Base-by-base conservation (phyloP, 2,888 invertebrate species). In the Cancer borealis region DNA sequence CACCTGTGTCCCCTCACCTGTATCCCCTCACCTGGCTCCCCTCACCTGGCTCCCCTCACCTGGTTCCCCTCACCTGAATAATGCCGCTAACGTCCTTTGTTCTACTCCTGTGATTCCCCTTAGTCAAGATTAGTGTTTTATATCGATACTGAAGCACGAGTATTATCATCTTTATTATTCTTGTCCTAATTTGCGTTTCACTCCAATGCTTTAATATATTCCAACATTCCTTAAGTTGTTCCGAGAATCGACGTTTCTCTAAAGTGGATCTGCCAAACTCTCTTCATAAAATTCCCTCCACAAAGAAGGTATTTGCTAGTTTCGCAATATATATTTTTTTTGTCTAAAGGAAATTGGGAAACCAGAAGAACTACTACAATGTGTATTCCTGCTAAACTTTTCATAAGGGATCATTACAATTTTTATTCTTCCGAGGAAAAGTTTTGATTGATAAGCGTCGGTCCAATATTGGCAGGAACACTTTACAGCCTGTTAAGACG, bases 341-440 rank as follows among this genome's bases (percentile, higher is more conserved):
- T 39, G n/a, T 66, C n/a, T 66, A n/a, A 6, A 66, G n/a, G 66
- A 66, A 66, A 6, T 66, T 66, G n/a, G 21, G 66, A 66, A 66
- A n/a, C 54, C 54, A 54, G 14, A 21, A n/a, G n/a, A 66, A 21
- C n/a, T 66, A 66, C n/a, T 66, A 66, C 6, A n/a, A n/a, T 21
- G 66, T n/a, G 66, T 66, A 66, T 66, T 66, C n/a, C 17, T 6
- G 21, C 66, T 66, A 66, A 66, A 66, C 66, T 66, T 66, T 66
- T 66, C 66, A 66, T 66, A 66, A n/a, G 66, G 66, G 66, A 66
- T 66, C 66, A 66, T 66, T 66, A 66, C 66, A 66, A 66, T n/a
- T 66, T 66, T 66, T 66, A 66, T 66, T 66, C 66, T 21, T 6
- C n/a, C 3, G 66, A n/a, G 66, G 14, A 66, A 66, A 66, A 66